These are phyloP conservation scores for Daphoenositta chrysoptera DNA, from an alignment of 2,113 vertebrate genomes.

Conservation along the genomic window DNA sequence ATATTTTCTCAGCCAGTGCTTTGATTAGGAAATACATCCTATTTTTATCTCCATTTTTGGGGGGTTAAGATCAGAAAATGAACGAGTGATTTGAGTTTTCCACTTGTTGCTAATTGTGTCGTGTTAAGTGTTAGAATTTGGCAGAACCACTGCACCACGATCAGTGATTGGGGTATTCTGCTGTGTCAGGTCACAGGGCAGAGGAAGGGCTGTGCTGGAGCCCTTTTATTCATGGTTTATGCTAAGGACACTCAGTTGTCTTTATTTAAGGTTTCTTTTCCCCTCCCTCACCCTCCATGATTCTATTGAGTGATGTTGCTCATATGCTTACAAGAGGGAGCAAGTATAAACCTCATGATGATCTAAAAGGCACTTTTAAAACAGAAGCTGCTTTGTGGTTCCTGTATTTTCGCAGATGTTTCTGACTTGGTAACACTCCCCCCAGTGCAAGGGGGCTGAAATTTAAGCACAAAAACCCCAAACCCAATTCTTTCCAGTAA, in stretches of 20 bases:
- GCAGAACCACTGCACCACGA: fast-evolving
- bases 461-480: background rate
- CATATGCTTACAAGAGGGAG: background rate
- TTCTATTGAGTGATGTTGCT: background rate
- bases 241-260: background rate
- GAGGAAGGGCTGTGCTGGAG: background rate
- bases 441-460: background rate
- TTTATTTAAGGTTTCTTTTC: background rate
- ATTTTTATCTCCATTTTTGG: background rate
- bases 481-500: background rate
- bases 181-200: background rate
- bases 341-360: background rate
- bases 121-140: background rate
- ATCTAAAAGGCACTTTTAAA: background rate
- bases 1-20: background rate
- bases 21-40: background rate
- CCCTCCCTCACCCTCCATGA: background rate
- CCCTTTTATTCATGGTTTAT: background rate
- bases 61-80: background rate
- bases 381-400: background rate
- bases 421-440: background rate
- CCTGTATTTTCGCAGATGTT: background rate
- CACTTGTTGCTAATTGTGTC: background rate
- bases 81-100: background rate
- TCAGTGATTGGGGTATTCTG: background rate